Conservation (phyloP, 2,113 vertebrate genomes). For the Corapipo altera region DNA sequence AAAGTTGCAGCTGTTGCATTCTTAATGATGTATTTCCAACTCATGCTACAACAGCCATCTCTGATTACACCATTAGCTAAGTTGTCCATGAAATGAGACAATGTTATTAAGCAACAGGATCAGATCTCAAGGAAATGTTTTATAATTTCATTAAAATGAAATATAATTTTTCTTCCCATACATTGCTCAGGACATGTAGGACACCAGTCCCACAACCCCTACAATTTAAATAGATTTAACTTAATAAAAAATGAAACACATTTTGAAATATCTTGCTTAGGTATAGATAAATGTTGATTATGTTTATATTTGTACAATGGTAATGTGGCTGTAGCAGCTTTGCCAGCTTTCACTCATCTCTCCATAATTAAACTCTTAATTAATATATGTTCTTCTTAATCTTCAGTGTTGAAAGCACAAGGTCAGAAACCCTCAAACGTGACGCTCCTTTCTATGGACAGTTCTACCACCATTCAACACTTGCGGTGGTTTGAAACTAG, state of each 20-base stretch:
- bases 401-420: neutral
- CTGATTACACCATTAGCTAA: conserved; percentile 58
- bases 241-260: neutral
- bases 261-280: neutral
- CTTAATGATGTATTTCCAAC: neutral
- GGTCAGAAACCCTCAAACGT: neutral
- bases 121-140: conserved; percentile 51
- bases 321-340: neutral
- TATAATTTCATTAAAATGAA: conserved; percentile 49
- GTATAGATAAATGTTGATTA: neutral
- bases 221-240: neutral
- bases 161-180: conserved; percentile 20
- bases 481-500: neutral
- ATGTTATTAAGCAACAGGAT: conserved; percentile 46
- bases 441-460: neutral
- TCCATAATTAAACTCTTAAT: neutral
- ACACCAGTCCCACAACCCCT: neutral
- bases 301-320: neutral
- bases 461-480: neutral
- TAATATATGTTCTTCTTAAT: neutral
- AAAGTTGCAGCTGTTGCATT: neutral
- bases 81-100: conserved; percentile 37
- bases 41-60: neutral
- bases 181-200: neutral
- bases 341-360: neutral